Evolutionary conservation across 2,888 invertebrate genomes (phyloP), one percentile per base, ranked within the genome.

Genomic region (Xylota segnis): DNA sequence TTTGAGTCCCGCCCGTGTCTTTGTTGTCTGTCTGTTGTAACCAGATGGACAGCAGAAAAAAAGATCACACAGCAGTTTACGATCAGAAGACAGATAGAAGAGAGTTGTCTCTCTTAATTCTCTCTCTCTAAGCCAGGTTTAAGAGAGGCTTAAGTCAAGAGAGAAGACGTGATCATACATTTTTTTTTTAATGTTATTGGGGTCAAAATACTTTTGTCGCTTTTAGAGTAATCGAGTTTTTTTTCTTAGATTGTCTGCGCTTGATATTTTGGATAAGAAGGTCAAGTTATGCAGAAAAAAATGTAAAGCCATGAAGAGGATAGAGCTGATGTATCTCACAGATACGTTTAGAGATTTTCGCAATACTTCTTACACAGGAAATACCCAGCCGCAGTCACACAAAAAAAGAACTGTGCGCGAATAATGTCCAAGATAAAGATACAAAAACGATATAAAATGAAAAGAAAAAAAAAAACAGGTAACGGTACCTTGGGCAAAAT

Each of bases 401-500:
- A 2, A 23, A 23, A n/a, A 23, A 16, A 6, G 32, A n/a, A 54
- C 18, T 4, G 7, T 43, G 37, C 18, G 61, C 37, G 61, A 43
- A 40, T 52, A 45, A 29, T 75, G 47, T 14, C 27, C 47, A 45
- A 18, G n/a, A 47, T 14, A 59, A 71, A 27, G 4, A 32, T 29
- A 47, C 43, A 45, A 47, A 76, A 66, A 45, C 37, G 37, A 56
- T 58, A 66, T 34, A 56, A 7, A 32, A 75, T 0, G 27, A 32
- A 12, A 12, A 10, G 29, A 23, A 10, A n/a, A 70, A 63, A 61
- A 52, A 14, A 54, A 78, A 78, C 77, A 52, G 71, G 78, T 78
- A 79, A 79, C 79, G 79, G 79, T 79, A 72, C 72, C 65, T 72
- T 79, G 79, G 72, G 72, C 72, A 79, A 72, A 79, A 66, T 72